Evolutionary conservation across 1,140 invertebrate genomes (phyloP), one percentile per base, ranked within the genome.

Genomic region (Zophobas atratus): DNA sequence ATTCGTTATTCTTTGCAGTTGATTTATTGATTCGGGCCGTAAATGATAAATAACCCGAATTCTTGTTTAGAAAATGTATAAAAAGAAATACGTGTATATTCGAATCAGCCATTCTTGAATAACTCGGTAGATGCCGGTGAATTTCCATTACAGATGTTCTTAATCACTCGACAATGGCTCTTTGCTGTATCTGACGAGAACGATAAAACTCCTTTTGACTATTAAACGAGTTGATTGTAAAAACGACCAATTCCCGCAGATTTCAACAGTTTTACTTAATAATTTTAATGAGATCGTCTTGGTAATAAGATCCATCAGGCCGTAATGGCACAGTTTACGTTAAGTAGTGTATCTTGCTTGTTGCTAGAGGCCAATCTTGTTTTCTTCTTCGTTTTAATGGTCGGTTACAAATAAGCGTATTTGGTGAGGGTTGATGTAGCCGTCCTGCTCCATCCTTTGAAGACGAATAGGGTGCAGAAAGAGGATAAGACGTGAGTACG

Each of bases 331-430:
- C 67, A 71, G 49, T 71, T 70, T 70, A 57, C 63, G 75, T 72
- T 72, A 67, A 67, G 60, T 67, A 43, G 60, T 67, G 60, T 67
- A 77, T 77, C 51, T 48, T 48, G 67, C 76, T 77, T 77, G 76
- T 77, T 77, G 76, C 67, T 77, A 60, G 51, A 77, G 51, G 76
- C 53, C 57, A 77, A 72, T 46, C 70, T 77, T 71, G 67, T 77
- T 77, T 77, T 72, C 70, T 72, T 57, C 53, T 57, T 72, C 67
- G 67, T 77, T 77, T 72, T 77, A 77, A 77, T 77, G 70, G 57
- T 73, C 72, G 60, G 43, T 33, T 72, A 57, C 49, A 74, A 77
- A 77, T 63, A 77, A 73, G 39, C 43, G 70, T 49, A 63, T 73
- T 73, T 77, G 46, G 76, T 77, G 63, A 63, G 55, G 41, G 56